These are phyloP conservation scores for Macrobrachium rosenbergii DNA, from an alignment of 1,140 invertebrate species.

Conservation along the genomic window DNA sequence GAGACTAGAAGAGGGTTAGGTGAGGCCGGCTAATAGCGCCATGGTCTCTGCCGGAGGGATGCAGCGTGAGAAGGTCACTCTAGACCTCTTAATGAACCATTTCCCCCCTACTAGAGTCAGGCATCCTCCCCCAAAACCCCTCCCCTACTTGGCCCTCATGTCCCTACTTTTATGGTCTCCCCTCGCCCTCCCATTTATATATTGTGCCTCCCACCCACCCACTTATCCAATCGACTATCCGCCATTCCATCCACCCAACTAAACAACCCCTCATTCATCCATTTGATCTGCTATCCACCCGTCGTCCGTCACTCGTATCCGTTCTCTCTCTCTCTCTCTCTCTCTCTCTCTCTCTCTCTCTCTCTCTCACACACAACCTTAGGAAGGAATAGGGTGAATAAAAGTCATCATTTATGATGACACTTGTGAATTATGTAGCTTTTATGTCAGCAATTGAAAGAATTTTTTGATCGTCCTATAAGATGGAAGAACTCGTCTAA, in stretches of 20 bases:
- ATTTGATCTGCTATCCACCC: background rate
- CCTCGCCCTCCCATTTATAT: background rate
- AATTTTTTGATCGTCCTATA: no score
- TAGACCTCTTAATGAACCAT: background rate
- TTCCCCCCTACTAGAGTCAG: background rate
- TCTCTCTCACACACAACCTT: background rate
- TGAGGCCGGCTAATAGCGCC: no score
- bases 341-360: constrained; percentile 42
- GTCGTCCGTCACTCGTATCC: background rate
- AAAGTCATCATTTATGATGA: no score
- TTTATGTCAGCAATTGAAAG: no score
- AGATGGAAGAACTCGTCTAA: no score
- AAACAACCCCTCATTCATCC: background rate
- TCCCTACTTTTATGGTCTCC: background rate
- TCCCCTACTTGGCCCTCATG: background rate
- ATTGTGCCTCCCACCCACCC: background rate
- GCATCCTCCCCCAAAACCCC: background rate
- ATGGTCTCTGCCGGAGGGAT: no score
- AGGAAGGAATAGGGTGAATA: no score
- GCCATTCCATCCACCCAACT: background rate
- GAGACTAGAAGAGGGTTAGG: no score
- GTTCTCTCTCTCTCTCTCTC: constrained; percentile 38
- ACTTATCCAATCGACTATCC: background rate
- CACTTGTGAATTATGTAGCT: no score
- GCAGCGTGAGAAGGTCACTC: background rate